Percentiles rank a stretch among this genome's conserved stretches.
These are phyloP conservation scores for Guaruba guarouba DNA, from an alignment of 2,113 vertebrate species.

Conservation along the genomic window DNA sequence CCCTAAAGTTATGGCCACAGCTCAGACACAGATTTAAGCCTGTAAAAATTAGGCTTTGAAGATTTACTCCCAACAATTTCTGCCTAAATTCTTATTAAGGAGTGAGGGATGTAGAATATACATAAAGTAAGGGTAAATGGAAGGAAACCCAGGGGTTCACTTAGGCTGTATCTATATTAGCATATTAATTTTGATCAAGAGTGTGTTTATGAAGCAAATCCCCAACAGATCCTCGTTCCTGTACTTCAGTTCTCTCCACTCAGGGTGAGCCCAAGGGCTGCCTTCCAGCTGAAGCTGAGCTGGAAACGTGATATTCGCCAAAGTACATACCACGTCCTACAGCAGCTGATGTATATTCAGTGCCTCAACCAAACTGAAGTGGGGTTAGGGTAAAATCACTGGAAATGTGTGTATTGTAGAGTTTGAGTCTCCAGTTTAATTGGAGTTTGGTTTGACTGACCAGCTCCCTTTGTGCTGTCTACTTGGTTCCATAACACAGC, in stretches of 20 bases:
- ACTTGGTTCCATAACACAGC: background rate
- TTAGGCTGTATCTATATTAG: background rate
- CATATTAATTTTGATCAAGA: background rate
- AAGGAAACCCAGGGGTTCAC: background rate
- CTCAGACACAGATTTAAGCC: background rate
- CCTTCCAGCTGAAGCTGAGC: background rate
- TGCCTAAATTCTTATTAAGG: background rate
- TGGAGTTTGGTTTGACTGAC: background rate
- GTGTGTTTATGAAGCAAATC: background rate
- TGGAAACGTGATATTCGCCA: background rate
- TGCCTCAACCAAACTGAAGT: background rate
- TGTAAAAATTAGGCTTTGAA: background rate
- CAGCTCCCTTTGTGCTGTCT: fast-evolving
- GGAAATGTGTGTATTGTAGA: background rate
- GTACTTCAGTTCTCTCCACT: background rate
- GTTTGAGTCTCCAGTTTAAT: background rate
- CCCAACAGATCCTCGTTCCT: background rate
- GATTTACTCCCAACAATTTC: background rate
- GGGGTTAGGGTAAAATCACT: background rate
- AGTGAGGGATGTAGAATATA: background rate
- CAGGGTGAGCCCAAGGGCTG: background rate
- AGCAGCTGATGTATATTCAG: background rate
- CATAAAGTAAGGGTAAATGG: background rate
- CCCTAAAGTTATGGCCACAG: fast-evolving
- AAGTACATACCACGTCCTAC: fast-evolving